These are phyloP conservation scores for Pygoscelis adeliae DNA, from an alignment of 2,113 vertebrate species.

Conservation along the genomic window DNA sequence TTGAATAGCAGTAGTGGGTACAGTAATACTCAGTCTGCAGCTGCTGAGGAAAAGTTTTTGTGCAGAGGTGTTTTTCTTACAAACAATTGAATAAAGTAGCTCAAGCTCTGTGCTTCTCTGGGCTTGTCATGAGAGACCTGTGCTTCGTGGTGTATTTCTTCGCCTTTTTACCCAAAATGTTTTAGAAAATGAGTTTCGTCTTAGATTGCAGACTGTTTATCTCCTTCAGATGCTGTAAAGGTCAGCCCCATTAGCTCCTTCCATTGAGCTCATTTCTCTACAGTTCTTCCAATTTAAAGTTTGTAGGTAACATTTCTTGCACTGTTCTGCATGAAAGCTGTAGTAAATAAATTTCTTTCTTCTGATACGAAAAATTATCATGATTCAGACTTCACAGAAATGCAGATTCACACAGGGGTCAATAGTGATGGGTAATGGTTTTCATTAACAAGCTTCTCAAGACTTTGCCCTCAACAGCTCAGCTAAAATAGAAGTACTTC, in stretches of 20 bases:
- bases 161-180: background rate
- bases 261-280: background rate
- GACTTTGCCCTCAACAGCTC: background rate
- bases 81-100: background rate
- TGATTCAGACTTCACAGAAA: background rate
- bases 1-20: background rate
- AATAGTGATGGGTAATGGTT: background rate
- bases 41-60: background rate
- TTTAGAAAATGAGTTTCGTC: background rate
- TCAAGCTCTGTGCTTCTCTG: background rate
- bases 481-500: background rate
- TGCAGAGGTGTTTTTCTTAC: background rate
- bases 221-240: background rate
- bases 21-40: background rate
- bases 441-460: background rate
- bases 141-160: background rate
- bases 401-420: background rate
- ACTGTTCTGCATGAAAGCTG: background rate
- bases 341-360: background rate
- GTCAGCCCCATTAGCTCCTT: background rate
- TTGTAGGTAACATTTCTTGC: background rate
- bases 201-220: background rate
- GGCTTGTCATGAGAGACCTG: background rate
- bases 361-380: background rate
- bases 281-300: background rate